phyloP scores from a whole-genome alignment of 1,140 invertebrate genomes.

The Trigoniulus corallinus region DNA sequence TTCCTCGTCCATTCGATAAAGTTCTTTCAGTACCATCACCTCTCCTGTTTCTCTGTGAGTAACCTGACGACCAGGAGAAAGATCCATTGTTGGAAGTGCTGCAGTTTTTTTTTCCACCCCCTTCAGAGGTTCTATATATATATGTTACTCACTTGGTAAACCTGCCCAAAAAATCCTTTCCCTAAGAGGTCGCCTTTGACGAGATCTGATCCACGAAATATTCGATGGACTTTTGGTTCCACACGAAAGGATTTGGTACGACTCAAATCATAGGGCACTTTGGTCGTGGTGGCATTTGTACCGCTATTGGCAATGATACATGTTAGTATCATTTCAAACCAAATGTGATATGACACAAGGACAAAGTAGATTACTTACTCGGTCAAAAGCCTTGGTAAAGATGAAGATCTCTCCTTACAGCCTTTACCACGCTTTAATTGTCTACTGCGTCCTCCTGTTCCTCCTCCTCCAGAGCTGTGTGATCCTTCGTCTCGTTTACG shows the following conservation, averaged over 20 bases:
- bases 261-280: constrained; percentile 46
- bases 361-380: constrained; percentile 29
- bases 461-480: constrained; percentile 22
- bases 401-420: constrained; percentile 65
- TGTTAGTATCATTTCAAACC: too few species aligned
- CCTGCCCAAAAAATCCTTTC: constrained; percentile 82
- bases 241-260: constrained; percentile 73
- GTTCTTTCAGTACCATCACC: constrained; percentile 87
- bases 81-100: not conserved
- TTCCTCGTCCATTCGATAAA: constrained; percentile 82
- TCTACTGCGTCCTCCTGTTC: constrained; percentile 26
- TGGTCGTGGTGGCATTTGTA: constrained; percentile 18
- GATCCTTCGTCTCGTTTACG: constrained; percentile 45
- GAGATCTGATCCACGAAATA: constrained; percentile 76
- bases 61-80: constrained; percentile 44
- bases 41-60: constrained; percentile 76
- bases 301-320: not conserved
- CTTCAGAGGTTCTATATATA: not conserved
- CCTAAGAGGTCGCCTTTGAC: constrained; percentile 76
- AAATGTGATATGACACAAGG: too few species aligned
- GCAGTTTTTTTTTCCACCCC: too few species aligned
- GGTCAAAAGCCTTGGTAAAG: constrained; percentile 65
- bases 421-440: constrained; percentile 33
- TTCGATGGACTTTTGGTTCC: constrained; percentile 57
- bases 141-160: constrained; percentile 22